Conservation (phyloP, 2,113 vertebrate species). For the Sisor rabdophorus region DNA sequence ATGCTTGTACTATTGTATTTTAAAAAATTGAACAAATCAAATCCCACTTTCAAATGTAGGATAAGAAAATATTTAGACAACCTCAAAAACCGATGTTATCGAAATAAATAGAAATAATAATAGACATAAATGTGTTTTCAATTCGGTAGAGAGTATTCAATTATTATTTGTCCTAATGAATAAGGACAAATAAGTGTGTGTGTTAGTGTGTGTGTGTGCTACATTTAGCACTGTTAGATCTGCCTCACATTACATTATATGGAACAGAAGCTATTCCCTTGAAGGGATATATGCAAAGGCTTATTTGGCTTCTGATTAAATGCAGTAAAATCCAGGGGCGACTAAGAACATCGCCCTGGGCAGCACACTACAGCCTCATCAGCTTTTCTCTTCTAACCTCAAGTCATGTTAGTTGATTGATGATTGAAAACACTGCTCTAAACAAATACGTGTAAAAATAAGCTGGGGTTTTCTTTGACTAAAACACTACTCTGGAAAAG, state of each 20-base stretch:
- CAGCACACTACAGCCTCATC: slow-evolving; percentile 19
- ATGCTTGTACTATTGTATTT: background rate
- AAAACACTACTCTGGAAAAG: too few species aligned
- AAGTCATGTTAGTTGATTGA: background rate
- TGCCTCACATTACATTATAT: slow-evolving; percentile 1
- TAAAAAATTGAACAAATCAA: background rate
- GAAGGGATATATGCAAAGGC: background rate
- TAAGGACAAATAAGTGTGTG: background rate
- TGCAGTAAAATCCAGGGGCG: slow-evolving; percentile 16
- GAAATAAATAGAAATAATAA: background rate
- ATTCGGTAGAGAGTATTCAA: too few species aligned
- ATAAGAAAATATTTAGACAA: background rate
- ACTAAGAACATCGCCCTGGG: slow-evolving; percentile 13
- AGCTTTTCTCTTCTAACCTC: slow-evolving; percentile 17
- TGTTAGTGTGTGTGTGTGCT: too few species aligned
- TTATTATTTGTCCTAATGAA: too few species aligned
- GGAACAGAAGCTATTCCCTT: background rate
- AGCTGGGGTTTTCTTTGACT: background rate
- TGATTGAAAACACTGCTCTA: background rate
- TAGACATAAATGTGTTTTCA: too few species aligned
- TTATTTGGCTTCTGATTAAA: slow-evolving; percentile 11
- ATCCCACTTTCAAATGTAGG: background rate
- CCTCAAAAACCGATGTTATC: background rate
- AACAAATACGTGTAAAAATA: background rate
- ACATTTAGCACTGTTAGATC: background rate